phyloP scores from a whole-genome alignment of 2,797 vertebrate species.

The Smutsia gigantea region DNA sequence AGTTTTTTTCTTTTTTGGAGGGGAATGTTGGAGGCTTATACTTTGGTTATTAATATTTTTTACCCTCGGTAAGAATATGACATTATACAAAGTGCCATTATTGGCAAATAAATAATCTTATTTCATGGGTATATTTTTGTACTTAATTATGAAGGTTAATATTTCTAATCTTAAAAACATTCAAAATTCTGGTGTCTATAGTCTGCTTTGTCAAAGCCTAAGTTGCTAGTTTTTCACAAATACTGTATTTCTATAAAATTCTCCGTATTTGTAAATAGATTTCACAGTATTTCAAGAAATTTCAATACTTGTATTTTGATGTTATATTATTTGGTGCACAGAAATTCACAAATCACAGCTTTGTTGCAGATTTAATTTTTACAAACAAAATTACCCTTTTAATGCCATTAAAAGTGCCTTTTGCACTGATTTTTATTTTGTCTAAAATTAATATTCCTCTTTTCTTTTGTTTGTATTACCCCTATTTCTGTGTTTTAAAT shows the following conservation, averaged over 20 bases:
- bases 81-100: not conserved
- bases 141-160: not conserved
- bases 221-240: not conserved
- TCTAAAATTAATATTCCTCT: not conserved
- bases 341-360: not conserved
- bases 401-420: not conserved
- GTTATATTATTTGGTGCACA: not conserved
- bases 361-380: not conserved
- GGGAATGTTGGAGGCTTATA: not conserved
- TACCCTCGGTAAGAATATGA: not conserved
- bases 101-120: not conserved
- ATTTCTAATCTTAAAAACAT: not conserved
- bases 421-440: slow-evolving; percentile 16
- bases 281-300: not conserved
- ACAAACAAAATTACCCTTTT: not conserved
- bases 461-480: not conserved
- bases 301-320: not conserved
- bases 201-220: not conserved
- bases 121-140: not conserved
- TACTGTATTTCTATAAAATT: slow-evolving; percentile 2
- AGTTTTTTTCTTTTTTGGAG: not conserved
- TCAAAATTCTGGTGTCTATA: not conserved
- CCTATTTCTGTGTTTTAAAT: not conserved
- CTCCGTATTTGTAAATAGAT: not conserved
- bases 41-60: slow-evolving; percentile 26